phyloP scores from a whole-genome alignment of 1,140 invertebrate genomes.

The Rhyacophila brunnea region DNA sequence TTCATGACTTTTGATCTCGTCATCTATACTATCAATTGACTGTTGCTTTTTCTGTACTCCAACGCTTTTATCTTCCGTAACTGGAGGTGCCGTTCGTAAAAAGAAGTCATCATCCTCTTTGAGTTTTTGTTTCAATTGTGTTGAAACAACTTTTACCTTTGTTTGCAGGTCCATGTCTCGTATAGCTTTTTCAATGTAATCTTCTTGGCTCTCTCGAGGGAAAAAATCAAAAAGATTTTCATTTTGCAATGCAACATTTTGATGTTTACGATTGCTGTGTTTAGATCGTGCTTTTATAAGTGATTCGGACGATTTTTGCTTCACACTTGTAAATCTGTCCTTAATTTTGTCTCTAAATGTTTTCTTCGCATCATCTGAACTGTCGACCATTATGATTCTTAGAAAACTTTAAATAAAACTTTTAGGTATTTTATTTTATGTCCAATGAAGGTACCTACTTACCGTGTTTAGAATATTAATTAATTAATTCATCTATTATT shows the following conservation, averaged over 20 bases:
- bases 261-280: neutral
- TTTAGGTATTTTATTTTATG: no score
- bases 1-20: no score
- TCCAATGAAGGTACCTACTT: no score
- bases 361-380: neutral
- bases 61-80: neutral
- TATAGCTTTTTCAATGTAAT: slow-evolving; percentile 18
- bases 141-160: slow-evolving; percentile 7
- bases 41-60: neutral
- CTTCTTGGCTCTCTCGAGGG: slow-evolving; percentile 13
- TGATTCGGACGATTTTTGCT: slow-evolving; percentile 19
- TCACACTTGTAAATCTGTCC: slow-evolving; percentile 16
- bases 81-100: neutral
- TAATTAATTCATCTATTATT: no score
- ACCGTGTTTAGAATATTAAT: no score
- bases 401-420: no score
- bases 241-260: neutral
- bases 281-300: slow-evolving; percentile 16
- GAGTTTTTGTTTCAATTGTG: slow-evolving; percentile 2
- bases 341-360: slow-evolving; percentile 22
- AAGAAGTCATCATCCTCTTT: slow-evolving; percentile 18
- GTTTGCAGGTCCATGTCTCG: slow-evolving; percentile 1
- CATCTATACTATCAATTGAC: neutral
- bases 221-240: slow-evolving; percentile 5
- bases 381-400: no score